These are phyloP conservation scores for Drosophila putrida DNA, from an alignment of 2,888 invertebrate species.

Conservation along the genomic window DNA sequence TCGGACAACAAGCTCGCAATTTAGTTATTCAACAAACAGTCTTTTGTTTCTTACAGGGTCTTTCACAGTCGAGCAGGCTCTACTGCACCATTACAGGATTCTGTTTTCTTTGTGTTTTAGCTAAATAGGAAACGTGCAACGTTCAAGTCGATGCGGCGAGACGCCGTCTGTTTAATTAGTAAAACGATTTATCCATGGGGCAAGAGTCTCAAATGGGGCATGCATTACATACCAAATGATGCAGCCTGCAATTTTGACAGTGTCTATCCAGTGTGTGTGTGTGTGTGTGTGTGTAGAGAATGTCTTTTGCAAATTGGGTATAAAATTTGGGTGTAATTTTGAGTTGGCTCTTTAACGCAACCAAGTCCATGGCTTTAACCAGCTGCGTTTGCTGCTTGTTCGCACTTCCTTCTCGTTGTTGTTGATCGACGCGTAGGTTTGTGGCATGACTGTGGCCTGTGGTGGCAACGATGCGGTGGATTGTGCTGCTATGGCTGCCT, in stretches of 20 bases:
- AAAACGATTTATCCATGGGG: conserved; percentile 36
- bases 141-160: conserved; percentile 18
- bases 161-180: conserved; percentile 49
- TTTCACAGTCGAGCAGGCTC: no score
- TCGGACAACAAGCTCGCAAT: no score
- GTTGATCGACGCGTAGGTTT: no score
- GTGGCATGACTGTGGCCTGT: no score
- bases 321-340: background rate
- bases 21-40: no score
- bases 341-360: conserved; percentile 31
- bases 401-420: background rate
- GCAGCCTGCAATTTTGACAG: conserved; percentile 39
- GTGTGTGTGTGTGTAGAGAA: background rate
- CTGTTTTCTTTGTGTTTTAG: conserved; percentile 1
- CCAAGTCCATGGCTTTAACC: conserved; percentile 66
- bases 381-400: conserved; percentile 21
- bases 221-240: conserved; percentile 4
- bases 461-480: background rate
- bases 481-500: background rate
- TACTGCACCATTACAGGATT: background rate
- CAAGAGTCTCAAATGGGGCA: conserved; percentile 19
- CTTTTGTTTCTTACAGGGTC: no score
- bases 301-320: background rate
- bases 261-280: background rate
- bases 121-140: conserved; percentile 20